A percentile compares a stretch with the other conserved stretches of the same genome.
Conservation (phyloP, 2,113 vertebrate species). For the Macquaria ambigua region DNA sequence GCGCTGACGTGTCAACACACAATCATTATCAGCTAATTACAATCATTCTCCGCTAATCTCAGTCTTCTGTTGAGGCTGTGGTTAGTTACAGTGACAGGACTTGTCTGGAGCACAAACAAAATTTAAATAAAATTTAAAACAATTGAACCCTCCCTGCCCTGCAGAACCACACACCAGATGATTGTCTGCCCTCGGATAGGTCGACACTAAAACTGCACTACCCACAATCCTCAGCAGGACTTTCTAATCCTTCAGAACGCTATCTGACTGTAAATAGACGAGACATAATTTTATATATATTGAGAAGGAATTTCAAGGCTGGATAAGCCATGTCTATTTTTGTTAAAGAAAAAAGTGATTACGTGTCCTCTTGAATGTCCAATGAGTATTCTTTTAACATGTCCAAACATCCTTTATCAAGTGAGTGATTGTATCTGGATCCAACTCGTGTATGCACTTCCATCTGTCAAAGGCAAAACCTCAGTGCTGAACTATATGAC, state of each 20-base stretch:
- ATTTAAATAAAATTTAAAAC: conserved; percentile 11
- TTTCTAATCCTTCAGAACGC: conserved; percentile 83
- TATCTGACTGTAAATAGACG: conserved; percentile 85
- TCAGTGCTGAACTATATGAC: conserved; percentile 65
- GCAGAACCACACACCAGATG: conserved; percentile 42
- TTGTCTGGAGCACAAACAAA: conserved; percentile 51
- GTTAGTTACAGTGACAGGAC: conserved; percentile 28
- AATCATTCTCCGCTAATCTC: conserved; percentile 60
- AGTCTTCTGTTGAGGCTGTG: conserved; percentile 22
- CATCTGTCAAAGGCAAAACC: conserved; percentile 74
- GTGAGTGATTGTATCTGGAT: conserved; percentile 82
- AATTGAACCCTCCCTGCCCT: conserved; percentile 13
- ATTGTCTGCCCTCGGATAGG: conserved; percentile 37
- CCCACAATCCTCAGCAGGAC: conserved; percentile 77
- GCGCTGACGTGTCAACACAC: conserved; percentile 48
- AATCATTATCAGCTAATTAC: conserved; percentile 68
- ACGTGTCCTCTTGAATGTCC: conserved; percentile 82
- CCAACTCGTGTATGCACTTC: conserved; percentile 77
- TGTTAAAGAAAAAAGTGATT: conserved; percentile 84
- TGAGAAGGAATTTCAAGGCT: conserved; percentile 86
- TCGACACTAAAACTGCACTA: conserved; percentile 74
- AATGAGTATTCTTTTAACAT: conserved; percentile 79
- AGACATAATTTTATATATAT: conserved; percentile 84
- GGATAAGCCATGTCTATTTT: conserved; percentile 88
- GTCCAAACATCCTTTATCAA: conserved; percentile 79